Base-by-base conservation (phyloP, 2,797 vertebrate species). In the Sebastes ruberrimus region DNA sequence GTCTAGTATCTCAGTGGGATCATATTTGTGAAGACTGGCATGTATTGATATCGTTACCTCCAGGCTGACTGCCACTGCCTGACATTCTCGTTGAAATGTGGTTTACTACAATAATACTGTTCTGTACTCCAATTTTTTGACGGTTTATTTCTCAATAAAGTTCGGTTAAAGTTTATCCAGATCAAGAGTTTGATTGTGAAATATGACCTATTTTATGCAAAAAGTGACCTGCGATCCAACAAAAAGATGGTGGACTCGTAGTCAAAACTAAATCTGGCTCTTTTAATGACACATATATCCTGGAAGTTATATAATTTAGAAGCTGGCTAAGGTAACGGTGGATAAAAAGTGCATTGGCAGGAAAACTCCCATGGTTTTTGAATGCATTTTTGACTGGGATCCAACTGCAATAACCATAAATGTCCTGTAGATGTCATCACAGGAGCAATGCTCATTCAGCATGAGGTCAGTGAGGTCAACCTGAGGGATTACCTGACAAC, bases 341-440 rank as follows among this genome's bases (percentile, higher is more conserved):
- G 6, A 55, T 14, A 14, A 25, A 68, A 64, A 22, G 38, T 18
- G 5, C 8, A 20, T 2, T 65, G 55, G 27, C 35, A 52, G 11
- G 20, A 52, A 33, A 52, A 65, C 10, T n/a, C 2, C 2, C 2
- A 16, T 27, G 4, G n/a, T 10, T 18, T 23, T 22, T n/a, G 3
- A 11, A 28, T 18, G 35, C 7, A 59, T 6, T 10, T 71, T 59
- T 61, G 52, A 69, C 6, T 11, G 16, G 3, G n/a, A 49, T 74
- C 55, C 60, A 78, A 3, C 7, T 32, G 75, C 64, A 84, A 57
- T 88, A 38, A 23, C 63, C 1, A 23, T 1, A 42, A 3, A 27
- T 55, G 64, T 28, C 89, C 91, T 81, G 18, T 66, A 92, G 90
- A 82, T 88, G 88, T 86, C 78, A 64, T 74, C 81, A 86, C 33